phyloP scores from a whole-genome alignment of 2,797 vertebrate genomes.

The Crax fasciolata region DNA sequence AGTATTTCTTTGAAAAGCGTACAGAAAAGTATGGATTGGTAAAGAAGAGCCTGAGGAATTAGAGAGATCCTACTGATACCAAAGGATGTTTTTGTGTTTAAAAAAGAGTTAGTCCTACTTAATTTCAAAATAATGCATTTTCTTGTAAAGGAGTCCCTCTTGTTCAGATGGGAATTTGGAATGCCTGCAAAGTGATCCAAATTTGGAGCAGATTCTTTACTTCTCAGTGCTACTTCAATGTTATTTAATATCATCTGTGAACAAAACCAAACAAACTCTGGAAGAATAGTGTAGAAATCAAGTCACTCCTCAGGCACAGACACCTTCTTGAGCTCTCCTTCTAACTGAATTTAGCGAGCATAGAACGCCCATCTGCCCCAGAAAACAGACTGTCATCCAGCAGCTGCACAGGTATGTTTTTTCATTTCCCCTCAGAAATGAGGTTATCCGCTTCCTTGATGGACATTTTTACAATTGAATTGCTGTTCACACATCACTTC shows the following conservation, averaged over 20 bases:
- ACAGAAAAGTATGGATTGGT: background rate
- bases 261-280: background rate
- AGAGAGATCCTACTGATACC: background rate
- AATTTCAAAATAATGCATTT: background rate
- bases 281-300: background rate
- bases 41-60: background rate
- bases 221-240: background rate
- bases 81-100: background rate
- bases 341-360: background rate
- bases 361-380: background rate
- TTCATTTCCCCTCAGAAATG: background rate
- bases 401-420: background rate
- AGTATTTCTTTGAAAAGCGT: background rate
- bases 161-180: background rate
- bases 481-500: background rate
- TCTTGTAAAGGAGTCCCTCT: background rate
- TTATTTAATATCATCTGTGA: background rate
- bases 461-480: background rate
- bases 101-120: background rate
- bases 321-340: background rate
- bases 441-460: background rate
- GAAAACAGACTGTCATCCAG: background rate
- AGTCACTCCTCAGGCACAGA: background rate
- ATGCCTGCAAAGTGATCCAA: background rate
- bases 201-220: background rate